A percentile compares a stretch with the other conserved stretches of the same genome.
Conservation (phyloP, 2,113 vertebrate genomes). For the Eira barbara region DNA sequence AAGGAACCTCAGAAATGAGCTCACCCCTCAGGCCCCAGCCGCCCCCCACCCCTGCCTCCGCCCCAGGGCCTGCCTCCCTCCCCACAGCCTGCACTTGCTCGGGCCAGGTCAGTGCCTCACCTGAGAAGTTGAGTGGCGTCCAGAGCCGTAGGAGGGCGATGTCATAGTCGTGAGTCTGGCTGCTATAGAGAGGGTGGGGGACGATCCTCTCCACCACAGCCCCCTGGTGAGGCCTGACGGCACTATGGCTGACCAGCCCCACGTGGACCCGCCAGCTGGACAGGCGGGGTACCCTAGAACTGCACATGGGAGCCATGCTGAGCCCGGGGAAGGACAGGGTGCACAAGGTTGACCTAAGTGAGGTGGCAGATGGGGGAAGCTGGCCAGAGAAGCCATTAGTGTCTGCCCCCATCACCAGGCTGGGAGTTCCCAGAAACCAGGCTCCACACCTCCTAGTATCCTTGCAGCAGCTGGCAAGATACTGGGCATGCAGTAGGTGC, state of each 20-base stretch:
- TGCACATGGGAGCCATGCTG: constrained; percentile 45
- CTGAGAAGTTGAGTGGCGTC: constrained; percentile 88
- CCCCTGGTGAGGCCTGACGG: constrained; percentile 74
- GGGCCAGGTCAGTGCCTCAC: constrained; percentile 58
- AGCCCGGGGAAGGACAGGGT: neutral
- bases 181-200: constrained; percentile 87
- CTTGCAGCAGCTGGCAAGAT: neutral
- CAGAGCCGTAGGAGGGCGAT: constrained; percentile 90
- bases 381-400: too few relatives aligned
- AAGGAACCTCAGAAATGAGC: neutral
- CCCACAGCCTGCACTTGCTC: neutral
- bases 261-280: constrained; percentile 88
- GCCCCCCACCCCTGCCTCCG: neutral
- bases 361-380: neutral
- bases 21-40: accelerated
- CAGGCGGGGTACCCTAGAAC: constrained; percentile 84
- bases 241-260: constrained; percentile 82
- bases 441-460: neutral
- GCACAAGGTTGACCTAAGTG: accelerated
- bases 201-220: constrained; percentile 87
- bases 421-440: neutral
- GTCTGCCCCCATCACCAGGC: neutral
- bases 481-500: neutral
- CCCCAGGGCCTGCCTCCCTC: too few relatives aligned
- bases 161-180: constrained; percentile 88